Conservation (phyloP, 1,140 invertebrate species). For the Trigoniulus corallinus region DNA sequence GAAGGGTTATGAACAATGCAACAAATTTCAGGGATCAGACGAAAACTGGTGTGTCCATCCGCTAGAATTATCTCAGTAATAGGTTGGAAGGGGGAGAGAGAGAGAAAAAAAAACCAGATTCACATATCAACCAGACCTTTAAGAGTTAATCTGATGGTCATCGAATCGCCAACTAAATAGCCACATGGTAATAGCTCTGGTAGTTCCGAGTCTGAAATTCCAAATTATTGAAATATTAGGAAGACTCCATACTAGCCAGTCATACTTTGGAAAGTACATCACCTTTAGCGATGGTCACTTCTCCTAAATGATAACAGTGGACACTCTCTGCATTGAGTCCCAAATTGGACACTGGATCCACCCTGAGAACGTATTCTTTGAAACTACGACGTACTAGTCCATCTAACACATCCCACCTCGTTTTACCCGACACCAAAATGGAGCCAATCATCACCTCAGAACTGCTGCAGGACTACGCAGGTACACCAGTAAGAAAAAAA, state of each 20-base stretch:
- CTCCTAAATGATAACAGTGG: constrained; percentile 79
- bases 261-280: neutral
- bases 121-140: constrained; percentile 22
- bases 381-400: constrained; percentile 76
- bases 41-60: too few species aligned
- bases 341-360: constrained; percentile 81
- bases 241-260: neutral
- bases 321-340: constrained; percentile 78
- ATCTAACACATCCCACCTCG: constrained; percentile 87
- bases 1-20: too few species aligned
- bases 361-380: constrained; percentile 81
- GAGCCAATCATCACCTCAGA: constrained; percentile 54
- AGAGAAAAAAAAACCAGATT: constrained; percentile 10
- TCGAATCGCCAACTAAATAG: constrained; percentile 70
- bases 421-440: constrained; percentile 76
- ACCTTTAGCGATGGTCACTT: constrained; percentile 39
- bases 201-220: constrained; percentile 25
- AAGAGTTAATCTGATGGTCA: constrained; percentile 35
- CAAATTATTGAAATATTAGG: neutral
- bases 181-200: constrained; percentile 84
- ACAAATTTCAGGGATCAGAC: too few species aligned
- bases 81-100: neutral
- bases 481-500: neutral
- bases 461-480: neutral
- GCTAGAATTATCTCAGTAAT: too few species aligned